These are phyloP conservation scores for Tuta absoluta DNA, from an alignment of 2,888 invertebrate genomes.

Conservation along the genomic window DNA sequence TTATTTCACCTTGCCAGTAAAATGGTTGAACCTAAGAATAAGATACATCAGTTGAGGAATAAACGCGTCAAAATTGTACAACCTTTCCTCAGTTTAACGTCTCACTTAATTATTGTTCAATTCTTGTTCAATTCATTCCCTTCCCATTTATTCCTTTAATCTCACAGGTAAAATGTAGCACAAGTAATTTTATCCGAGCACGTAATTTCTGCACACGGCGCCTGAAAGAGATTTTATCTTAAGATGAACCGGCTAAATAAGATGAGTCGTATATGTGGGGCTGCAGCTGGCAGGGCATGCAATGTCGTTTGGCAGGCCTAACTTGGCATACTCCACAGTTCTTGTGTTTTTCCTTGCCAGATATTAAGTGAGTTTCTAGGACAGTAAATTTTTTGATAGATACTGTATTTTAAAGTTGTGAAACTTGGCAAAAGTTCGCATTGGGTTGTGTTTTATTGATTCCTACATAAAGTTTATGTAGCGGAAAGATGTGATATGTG, in stretches of 20 bases:
- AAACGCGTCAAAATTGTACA: too few species aligned
- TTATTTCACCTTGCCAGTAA: too few species aligned
- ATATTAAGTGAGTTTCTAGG: constrained; percentile 2
- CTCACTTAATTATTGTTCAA: too few species aligned
- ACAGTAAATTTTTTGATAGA: constrained; percentile 3
- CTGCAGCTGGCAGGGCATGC: constrained; percentile 31
- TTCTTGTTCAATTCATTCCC: background rate
- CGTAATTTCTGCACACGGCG: background rate
- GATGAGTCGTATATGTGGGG: constrained; percentile 27
- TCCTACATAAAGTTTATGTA: background rate
- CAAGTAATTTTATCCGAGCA: constrained; percentile 10
- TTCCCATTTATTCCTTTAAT: background rate
- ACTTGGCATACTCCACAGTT: constrained; percentile 4
- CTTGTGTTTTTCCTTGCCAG: constrained; percentile 20
- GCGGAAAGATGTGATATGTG: too few species aligned
- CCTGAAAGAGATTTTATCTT: constrained; percentile 31
- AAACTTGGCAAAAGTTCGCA: background rate
- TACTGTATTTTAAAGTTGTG: background rate
- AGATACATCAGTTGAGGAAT: too few species aligned
- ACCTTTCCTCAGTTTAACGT: background rate
- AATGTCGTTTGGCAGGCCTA: constrained; percentile 24
- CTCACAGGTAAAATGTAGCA: constrained; percentile 3
- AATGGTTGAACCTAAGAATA: too few species aligned
- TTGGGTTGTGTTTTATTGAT: background rate
- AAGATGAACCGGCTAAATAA: constrained; percentile 30